A percentile compares a stretch with the other conserved stretches of the same genome.
phyloP scores from a whole-genome alignment of 2,797 vertebrate species.

The Alectoris magna region DNA sequence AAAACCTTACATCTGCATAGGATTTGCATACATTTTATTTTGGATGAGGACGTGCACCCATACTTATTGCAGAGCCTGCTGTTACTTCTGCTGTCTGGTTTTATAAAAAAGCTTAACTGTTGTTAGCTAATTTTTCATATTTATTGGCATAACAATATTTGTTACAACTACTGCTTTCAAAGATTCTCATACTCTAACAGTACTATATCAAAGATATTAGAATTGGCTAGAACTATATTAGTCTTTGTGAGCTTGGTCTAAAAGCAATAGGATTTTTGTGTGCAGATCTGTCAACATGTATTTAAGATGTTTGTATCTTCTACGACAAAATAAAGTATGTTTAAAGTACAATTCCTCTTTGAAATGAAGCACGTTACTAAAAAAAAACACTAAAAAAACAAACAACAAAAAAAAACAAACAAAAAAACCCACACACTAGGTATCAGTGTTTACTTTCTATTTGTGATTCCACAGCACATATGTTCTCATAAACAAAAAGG shows the following conservation, averaged over 20 bases:
- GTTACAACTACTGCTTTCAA: not conserved
- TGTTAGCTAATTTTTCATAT: not conserved
- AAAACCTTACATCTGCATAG: not conserved
- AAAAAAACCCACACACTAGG: not conserved
- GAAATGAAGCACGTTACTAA: not conserved
- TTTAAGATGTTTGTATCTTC: not conserved
- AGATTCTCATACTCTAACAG: not conserved
- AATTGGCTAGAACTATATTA: not conserved
- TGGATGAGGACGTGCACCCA: not conserved
- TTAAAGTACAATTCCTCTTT: not conserved
- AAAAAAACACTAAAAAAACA: too few relatives aligned
- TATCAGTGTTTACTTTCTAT: not conserved
- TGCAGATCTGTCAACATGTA: not conserved
- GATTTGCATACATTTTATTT: not conserved
- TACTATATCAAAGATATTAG: not conserved
- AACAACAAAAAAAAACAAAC: too few relatives aligned
- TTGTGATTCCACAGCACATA: not conserved
- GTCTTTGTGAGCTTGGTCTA: not conserved
- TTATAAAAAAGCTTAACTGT: not conserved
- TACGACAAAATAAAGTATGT: not conserved
- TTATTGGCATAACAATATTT: not conserved
- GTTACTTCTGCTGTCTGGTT: not conserved
- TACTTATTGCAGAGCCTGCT: not conserved
- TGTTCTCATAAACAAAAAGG: not conserved
- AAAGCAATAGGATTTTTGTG: not conserved